Percentiles rank a stretch among this genome's conserved stretches.
Evolutionary conservation across 2,113 vertebrate genomes (phyloP).

Genomic region (Mellivora capensis): DNA sequence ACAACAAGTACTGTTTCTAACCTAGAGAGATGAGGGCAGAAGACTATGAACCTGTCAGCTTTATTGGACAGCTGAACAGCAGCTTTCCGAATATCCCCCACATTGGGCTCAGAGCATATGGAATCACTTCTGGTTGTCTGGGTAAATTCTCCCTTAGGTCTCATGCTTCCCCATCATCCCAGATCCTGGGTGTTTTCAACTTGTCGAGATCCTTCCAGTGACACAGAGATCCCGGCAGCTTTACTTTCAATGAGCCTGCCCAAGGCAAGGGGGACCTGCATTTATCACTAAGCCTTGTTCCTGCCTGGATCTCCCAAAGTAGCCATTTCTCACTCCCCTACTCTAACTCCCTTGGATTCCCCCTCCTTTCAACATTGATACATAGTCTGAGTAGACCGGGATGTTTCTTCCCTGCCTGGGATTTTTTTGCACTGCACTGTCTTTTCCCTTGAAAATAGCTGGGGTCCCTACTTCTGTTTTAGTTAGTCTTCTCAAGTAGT

Average conservation of each 20-base stretch:
- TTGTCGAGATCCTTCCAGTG: neutral
- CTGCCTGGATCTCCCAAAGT: neutral
- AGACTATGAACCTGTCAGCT: neutral
- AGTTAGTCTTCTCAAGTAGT: neutral
- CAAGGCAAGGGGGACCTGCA: neutral
- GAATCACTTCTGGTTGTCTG: neutral
- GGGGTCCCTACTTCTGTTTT: no score
- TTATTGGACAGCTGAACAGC: neutral
- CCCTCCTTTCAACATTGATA: neutral
- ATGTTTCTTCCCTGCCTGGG: neutral
- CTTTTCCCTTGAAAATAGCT: neutral
- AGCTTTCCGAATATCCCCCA: neutral
- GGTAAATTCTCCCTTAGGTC: rapidly evolving
- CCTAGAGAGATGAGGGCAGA: neutral
- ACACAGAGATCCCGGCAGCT: neutral
- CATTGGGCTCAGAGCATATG: rapidly evolving
- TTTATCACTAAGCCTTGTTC: neutral
- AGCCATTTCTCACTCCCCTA: neutral
- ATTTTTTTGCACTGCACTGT: neutral
- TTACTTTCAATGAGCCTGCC: neutral
- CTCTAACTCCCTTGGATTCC: neutral
- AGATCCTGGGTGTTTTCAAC: neutral
- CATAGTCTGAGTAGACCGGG: neutral
- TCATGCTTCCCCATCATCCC: neutral
- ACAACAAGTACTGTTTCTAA: neutral